Base-by-base conservation (phyloP, 2,888 invertebrate genomes). In the Hirtodrosophila trivittata region DNA sequence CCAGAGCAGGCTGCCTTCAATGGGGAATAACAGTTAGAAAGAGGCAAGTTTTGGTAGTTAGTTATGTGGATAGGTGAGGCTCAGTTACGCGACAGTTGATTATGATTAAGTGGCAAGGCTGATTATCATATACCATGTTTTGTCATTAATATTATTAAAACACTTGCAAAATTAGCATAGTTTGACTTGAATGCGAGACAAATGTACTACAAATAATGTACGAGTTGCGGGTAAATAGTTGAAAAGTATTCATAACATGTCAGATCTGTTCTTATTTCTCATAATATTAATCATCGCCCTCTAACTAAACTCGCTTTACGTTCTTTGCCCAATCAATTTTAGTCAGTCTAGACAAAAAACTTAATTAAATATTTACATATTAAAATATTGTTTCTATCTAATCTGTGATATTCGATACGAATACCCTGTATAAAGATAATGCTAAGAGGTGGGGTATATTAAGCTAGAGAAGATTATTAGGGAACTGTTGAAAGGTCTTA, bases 41-140 rank as follows among this genome's bases (percentile, higher is more conserved):
- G 77, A 37, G 64, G 51, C 43, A 66, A 54, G 45, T n/a, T 50
- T 60, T 70, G 69, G 71, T 60, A 70, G 70, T 58, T 55, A 56
- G 76, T 59, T 66, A 55, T 76, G 62, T 58, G 54, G 55, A 26
- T 72, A 56, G 60, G 56, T 64, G 66, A 66, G 76, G 51, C 58
- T 37, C 54, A 85, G 83, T 76, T 75, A 42, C 63, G 71, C 75
- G 75, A 87, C 82, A 82, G 83, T 75, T 82, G 82, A 87, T 86
- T 87, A 86, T 82, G 82, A 82, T 87, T 86, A 87, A 87, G 86
- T 82, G 82, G 42, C 67, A 65, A 66, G 78, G 60, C 59, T 49
- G 76, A 77, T 81, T 86, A 71, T 66, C 77, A 74, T 75, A 81
- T 84, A 66, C 50, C 38, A 65, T 74, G 67, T 74, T 77, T 64